Conservation (phyloP, 2,797 vertebrate genomes). For the Botia kubotai region DNA sequence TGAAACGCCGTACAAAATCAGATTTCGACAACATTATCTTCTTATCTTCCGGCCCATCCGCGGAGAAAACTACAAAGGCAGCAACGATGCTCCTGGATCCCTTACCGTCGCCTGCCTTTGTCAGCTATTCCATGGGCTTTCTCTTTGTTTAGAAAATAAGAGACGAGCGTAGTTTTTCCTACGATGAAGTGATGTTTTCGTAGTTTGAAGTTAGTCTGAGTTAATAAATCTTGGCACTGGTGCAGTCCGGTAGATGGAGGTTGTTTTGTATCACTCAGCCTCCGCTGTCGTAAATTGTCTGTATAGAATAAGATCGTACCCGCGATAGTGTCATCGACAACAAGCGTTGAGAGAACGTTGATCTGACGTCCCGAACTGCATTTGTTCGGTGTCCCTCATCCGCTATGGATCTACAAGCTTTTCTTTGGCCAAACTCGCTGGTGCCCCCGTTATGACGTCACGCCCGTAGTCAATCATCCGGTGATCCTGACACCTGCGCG, state of each 20-base stretch:
- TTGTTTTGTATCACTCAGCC: conserved; percentile 45
- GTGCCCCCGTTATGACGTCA: conserved; percentile 63
- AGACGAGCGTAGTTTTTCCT: background rate
- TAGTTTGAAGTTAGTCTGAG: conserved; percentile 30
- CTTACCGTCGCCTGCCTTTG: conserved; percentile 51
- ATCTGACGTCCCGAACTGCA: background rate
- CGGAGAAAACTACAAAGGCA: conserved; percentile 63
- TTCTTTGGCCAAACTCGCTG: conserved; percentile 54
- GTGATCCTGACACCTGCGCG: conserved; percentile 61
- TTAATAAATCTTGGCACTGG: conserved; percentile 25
- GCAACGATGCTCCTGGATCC: conserved; percentile 52
- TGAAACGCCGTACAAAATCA: background rate
- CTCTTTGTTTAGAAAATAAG: conserved; percentile 14
- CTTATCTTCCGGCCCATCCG: conserved; percentile 59
- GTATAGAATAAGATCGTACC: conserved; percentile 48
- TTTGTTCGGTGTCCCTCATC: conserved; percentile 13
- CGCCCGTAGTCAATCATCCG: conserved; percentile 42
- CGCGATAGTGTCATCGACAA: conserved; percentile 27
- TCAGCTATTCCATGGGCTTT: conserved; percentile 13
- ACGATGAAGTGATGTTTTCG: conserved; percentile 22
- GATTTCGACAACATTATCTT: conserved; percentile 47
- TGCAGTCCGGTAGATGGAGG: conserved; percentile 43
- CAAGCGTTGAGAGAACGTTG: background rate
- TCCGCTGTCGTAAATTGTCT: conserved; percentile 13
- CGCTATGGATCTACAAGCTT: conserved; percentile 37